Evolutionary conservation across 2,888 invertebrate species (phyloP).

Genomic region (Drosophila greeni): DNA sequence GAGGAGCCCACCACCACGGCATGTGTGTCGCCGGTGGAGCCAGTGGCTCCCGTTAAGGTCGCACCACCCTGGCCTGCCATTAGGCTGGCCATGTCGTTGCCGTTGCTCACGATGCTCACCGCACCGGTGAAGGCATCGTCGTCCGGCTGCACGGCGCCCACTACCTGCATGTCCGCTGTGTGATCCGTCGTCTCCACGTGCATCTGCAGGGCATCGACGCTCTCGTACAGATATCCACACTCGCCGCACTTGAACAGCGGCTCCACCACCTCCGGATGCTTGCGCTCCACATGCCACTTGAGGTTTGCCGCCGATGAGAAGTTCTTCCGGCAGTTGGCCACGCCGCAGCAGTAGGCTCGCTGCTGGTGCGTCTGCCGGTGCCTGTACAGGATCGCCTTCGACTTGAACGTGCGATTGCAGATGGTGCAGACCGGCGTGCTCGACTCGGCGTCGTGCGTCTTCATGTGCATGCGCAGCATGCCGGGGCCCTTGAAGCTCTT

Average conservation of each 20-base stretch:
- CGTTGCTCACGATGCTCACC: slow-evolving; percentile 63
- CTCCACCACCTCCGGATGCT: slow-evolving; percentile 73
- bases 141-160: slow-evolving; percentile 1
- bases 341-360: slow-evolving; percentile 76
- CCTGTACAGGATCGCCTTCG: slow-evolving; percentile 82
- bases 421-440: slow-evolving; percentile 83
- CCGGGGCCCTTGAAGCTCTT: slow-evolving; percentile 84
- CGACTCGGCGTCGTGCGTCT: slow-evolving; percentile 82
- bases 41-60: slow-evolving; percentile 21
- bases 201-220: slow-evolving; percentile 81
- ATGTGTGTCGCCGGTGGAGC: slow-evolving; percentile 56
- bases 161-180: slow-evolving; percentile 29
- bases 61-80: slow-evolving; percentile 53
- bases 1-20: slow-evolving; percentile 71
- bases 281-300: slow-evolving; percentile 76
- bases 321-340: slow-evolving; percentile 78
- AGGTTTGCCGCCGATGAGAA: slow-evolving; percentile 76
- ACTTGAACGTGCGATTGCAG: slow-evolving; percentile 82
- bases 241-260: slow-evolving; percentile 80
- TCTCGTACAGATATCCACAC: slow-evolving; percentile 82
- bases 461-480: slow-evolving; percentile 84
- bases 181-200: slow-evolving; percentile 77
- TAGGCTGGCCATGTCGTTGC: slow-evolving; percentile 59
- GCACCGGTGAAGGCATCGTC: slow-evolving; percentile 58
- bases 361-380: slow-evolving; percentile 83